Conservation (phyloP, 2,113 vertebrate species). For the Cochlearius cochlearius region DNA sequence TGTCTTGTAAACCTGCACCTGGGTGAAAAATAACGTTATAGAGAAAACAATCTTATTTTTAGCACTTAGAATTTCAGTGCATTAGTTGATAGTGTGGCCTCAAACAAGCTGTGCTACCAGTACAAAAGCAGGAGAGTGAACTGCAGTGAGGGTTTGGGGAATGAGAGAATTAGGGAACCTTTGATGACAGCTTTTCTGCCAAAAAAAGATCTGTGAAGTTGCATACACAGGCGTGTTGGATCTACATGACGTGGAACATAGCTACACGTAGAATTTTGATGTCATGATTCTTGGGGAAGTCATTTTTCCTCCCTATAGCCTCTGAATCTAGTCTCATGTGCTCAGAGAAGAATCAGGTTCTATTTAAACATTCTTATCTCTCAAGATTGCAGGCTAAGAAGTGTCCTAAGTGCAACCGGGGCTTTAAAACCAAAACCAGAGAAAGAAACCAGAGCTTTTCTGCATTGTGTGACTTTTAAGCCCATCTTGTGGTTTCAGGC, state of each 20-base stretch:
- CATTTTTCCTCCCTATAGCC: neutral
- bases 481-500: neutral
- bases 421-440: neutral
- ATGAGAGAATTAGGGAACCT: neutral
- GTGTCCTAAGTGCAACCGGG: neutral
- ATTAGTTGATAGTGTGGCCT: neutral
- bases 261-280: neutral
- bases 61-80: neutral
- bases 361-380: neutral
- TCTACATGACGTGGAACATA: neutral
- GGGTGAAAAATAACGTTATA: neutral
- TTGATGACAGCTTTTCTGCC: neutral
- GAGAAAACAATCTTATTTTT: neutral
- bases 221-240: neutral
- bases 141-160: neutral
- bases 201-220: neutral
- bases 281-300: neutral
- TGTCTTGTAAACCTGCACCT: neutral
- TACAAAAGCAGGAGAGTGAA: neutral
- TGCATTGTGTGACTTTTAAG: neutral
- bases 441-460: neutral
- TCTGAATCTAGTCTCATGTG: neutral
- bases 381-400: neutral
- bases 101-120: neutral
- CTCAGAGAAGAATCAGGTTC: neutral